Base-by-base conservation (phyloP, 2,113 vertebrate species). In the Austrofundulus limnaeus region DNA sequence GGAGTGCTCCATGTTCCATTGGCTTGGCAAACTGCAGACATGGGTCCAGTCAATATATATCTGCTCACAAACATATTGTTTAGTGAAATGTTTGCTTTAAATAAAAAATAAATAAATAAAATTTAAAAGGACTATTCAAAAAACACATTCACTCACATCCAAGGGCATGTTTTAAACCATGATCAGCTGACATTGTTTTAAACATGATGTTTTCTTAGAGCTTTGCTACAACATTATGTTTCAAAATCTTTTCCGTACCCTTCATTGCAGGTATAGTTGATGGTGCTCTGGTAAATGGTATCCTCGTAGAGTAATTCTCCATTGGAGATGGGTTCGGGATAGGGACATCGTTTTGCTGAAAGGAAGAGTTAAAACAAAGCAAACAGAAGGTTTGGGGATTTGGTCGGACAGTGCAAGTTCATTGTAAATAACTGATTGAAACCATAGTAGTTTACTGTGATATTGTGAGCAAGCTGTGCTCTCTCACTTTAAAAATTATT, bases 261-360 rank as follows among this genome's bases (percentile, higher is more conserved):
- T 14, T 90, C 63, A 1, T 94, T 51, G 81, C 96, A 98, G 2
- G 91, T 81, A 57, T 93, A 97, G 62, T 34, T 90, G 77, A 95
- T 63, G 0, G 0, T 69, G 41, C 92, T 95, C 79, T 89, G 85
- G 80, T 93, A 98, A 16, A 80, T 71, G 4, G 72, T 70, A 5
- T 91, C 87, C 14, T 60, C 70, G 21, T 84, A 88, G 39, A 73
- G 15, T 17, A 70, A 37, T 2, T 81, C 81, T 78, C 96, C 96
- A 10, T 97, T 80, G 10, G 34, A 0, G 61, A 92, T 42, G 1
- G 52, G 13, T 17, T 90, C 92, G 62, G 93, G 94, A 55, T 71
- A 67, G 1, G 93, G 77, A 63, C 96, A 98, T 10, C 39, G 67
- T 66, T 84, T 93, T 75, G 92, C 95, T 98, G 89, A 57, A 71